Conservation (phyloP, 1,140 invertebrate genomes). For the Drosophila santomea region DNA sequence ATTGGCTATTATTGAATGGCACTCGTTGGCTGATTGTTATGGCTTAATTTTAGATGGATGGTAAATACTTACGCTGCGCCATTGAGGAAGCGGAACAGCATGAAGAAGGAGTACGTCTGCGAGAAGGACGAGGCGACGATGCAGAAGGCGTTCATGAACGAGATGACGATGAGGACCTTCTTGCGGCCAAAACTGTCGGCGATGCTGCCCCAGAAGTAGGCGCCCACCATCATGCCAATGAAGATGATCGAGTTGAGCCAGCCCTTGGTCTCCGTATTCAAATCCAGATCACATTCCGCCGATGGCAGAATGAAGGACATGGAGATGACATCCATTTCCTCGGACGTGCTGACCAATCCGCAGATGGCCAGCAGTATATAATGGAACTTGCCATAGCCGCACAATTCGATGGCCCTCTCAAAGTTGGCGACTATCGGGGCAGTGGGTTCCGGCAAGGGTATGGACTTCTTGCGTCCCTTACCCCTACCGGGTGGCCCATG, state of each 20-base stretch:
- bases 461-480: constrained; percentile 66
- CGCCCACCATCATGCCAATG: constrained; percentile 96
- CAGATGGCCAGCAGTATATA: constrained; percentile 94
- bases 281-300: constrained; percentile 95
- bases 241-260: constrained; percentile 95
- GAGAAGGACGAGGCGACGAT: constrained; percentile 95
- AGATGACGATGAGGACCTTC: constrained; percentile 93
- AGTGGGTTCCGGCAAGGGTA: constrained; percentile 72
- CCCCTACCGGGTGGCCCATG: constrained; percentile 45
- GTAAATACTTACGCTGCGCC: constrained; percentile 93
- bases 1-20: constrained; percentile 6
- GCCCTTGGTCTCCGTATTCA: constrained; percentile 94
- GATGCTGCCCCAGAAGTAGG: constrained; percentile 95
- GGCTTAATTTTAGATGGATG: not conserved
- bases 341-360: constrained; percentile 96
- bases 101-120: constrained; percentile 93
- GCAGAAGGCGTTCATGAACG: constrained; percentile 94
- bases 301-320: constrained; percentile 97
- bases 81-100: constrained; percentile 95
- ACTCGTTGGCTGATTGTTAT: too few species aligned
- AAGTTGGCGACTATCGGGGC: constrained; percentile 91
- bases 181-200: constrained; percentile 94
- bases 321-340: constrained; percentile 98
- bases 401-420: constrained; percentile 92
- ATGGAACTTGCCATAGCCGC: constrained; percentile 96